Base-by-base conservation (phyloP, 2,888 invertebrate genomes). In the Rhorus exstirpatorius region DNA sequence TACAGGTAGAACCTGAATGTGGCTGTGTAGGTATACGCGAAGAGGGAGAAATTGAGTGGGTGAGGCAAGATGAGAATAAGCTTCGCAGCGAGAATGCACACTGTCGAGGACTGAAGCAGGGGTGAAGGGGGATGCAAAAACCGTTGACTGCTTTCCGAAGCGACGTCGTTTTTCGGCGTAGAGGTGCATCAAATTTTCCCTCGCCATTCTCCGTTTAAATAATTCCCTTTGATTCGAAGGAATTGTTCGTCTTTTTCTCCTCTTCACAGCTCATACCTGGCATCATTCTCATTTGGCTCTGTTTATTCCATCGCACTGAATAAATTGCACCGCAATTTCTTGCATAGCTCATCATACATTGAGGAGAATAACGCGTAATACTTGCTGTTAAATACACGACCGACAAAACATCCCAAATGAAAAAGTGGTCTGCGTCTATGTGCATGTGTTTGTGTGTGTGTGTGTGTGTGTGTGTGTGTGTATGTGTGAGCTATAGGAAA, bases 151-250 rank as follows among this genome's bases (percentile, higher is more conserved):
- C 63, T 58, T 58, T 70, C 68, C 51, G 19, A 14, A 55, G 38
- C 46, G 38, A 12, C 61, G 24, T 26, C 38, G 21, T 58, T 78
- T 38, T 63, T 63, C 60, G 1, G 4, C n/a, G 19, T 58, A 31
- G 55, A 75, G 61, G 61, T 49, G 44, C 46, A 49, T 75, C 46
- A 51, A 75, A 80, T 61, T 75, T 75, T 63, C 67, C 72, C 49
- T 46, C 53, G 26, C 41, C 70, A 46, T 65, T 26, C 26, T 44
- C 38, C 41, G n/a, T 26, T 19, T 35, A 75, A 82, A 79, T 67
- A 79, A 82, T 71, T 75, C 75, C 51, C 65, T 75, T 65, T 71
- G 58, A 79, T 65, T 79, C 51, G 74, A 61, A 41, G 74, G 63
- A 79, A 70, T 65, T 17, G 17, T 31, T 31, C 58, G 41, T 24